Evolutionary conservation across 2,888 invertebrate species (phyloP), one percentile per base, ranked within the genome.

Genomic region (Watsonalla binaria): DNA sequence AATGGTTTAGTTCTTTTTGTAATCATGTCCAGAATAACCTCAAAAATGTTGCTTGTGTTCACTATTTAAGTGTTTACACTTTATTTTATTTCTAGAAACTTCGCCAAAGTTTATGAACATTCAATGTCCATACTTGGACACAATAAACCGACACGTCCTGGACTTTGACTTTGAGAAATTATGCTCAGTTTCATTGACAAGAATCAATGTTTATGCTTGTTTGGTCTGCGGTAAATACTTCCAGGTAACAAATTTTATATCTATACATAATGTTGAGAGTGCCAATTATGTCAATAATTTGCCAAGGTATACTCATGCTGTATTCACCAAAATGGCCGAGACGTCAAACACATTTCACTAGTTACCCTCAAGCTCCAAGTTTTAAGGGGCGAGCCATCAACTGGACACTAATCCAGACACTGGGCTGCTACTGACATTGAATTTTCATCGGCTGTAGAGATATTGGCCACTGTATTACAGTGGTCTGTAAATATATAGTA

Each of bases 91-190:
- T 82, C 15, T 74, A 87, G 89, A 76, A 63, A 72, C 73, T 45
- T 51, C 69, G 45, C 46, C 62, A 4, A 90, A 90, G 63, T 60
- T 69, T 1, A 57, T 72, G 13, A 80, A 88, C 61, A 92, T 95
- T 54, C 92, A 96, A 47, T 99, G 99, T 75, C 99, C 99, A 0
- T 99, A 99, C 79, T 90, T 99, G 72, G 99, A 99, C 76, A 99
- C 99, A 0, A 99, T 99, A 58, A 99, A 99, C 84, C 93, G 99
- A 52, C 97, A 98, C 71, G 94, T 98, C 58, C 86, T 99, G 58
- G 99, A 99, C 87, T 99, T 99, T 90, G 99, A 99, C 90, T 99
- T 99, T 90, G 99, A 99, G 86, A 99, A 99, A 82, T 86, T 99
- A 33, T 99, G 99, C 80, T 99, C 99, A 0, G 96, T 99, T 45